Conservation (phyloP, 1,140 invertebrate genomes). For the Neodiprion pinetum region DNA sequence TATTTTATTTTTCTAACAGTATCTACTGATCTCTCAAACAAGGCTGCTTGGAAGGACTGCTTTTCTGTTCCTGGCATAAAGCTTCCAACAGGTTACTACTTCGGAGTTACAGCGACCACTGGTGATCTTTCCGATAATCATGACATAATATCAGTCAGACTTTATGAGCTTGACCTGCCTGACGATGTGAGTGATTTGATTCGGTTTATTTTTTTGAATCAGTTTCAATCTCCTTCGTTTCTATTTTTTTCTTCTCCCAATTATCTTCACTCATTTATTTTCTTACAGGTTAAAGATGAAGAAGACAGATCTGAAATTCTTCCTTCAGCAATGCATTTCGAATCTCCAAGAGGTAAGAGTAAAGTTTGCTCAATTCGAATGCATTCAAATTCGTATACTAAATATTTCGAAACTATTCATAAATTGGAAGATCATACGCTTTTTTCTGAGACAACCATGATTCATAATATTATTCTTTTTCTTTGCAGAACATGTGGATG, state of each 20-base stretch:
- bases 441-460: constrained; percentile 15
- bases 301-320: constrained; percentile 78
- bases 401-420: background rate
- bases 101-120: constrained; percentile 94
- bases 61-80: constrained; percentile 88
- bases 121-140: constrained; percentile 98
- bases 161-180: constrained; percentile 85
- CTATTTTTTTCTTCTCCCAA: constrained; percentile 9
- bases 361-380: constrained; percentile 4
- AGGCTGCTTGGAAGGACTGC: constrained; percentile 93
- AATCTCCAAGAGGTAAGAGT: constrained; percentile 74
- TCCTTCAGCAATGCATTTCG: constrained; percentile 82
- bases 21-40: constrained; percentile 89
- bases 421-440: background rate
- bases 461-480: constrained; percentile 23
- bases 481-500: constrained; percentile 82
- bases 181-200: constrained; percentile 67
- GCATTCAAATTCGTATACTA: background rate
- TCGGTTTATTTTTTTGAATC: background rate
- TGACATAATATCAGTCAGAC: constrained; percentile 90
- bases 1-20: constrained; percentile 66
- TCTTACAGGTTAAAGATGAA: constrained; percentile 68
- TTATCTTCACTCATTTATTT: constrained; percentile 25
- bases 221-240: background rate
- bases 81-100: constrained; percentile 94